These are phyloP conservation scores for Pipistrellus kuhlii DNA, from an alignment of 2,797 vertebrate species.

Conservation along the genomic window DNA sequence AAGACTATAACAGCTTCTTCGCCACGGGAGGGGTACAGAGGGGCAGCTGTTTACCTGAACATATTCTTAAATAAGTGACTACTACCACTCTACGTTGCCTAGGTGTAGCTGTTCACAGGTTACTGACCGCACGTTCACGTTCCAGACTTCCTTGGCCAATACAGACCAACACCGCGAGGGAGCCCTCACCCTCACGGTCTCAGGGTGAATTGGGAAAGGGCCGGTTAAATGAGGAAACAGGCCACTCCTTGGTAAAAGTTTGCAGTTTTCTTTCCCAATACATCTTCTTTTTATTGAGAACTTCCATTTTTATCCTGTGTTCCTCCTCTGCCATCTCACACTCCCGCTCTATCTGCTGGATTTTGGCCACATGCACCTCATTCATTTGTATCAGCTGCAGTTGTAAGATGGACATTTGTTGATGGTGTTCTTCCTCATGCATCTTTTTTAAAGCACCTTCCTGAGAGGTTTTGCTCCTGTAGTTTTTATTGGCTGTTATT, in stretches of 20 bases:
- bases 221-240: conserved; percentile 90
- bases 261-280: conserved; percentile 92
- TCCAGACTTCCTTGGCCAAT: conserved; percentile 78
- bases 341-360: conserved; percentile 91
- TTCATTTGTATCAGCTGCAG: conserved; percentile 91
- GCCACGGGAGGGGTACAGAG: conserved; percentile 53
- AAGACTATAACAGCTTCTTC: conserved; percentile 67
- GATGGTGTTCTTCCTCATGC: conserved; percentile 91
- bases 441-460: conserved; percentile 91
- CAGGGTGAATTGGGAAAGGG: conserved; percentile 90
- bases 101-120: conserved; percentile 64
- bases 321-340: conserved; percentile 92
- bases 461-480: conserved; percentile 89
- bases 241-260: conserved; percentile 91
- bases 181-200: conserved; percentile 56
- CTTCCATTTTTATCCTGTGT: conserved; percentile 91
- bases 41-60: conserved; percentile 80
- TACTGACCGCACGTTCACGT: conserved; percentile 70
- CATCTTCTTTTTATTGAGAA: conserved; percentile 92
- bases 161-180: conserved; percentile 61
- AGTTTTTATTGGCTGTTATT: conserved; percentile 89
- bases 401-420: conserved; percentile 91
- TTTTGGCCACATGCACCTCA: conserved; percentile 91
- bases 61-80: conserved; percentile 77
- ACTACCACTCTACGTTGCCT: conserved; percentile 70